Percentiles rank a stretch among this genome's conserved stretches.
phyloP scores from a whole-genome alignment of 2,888 invertebrate species.

The Spodoptera picta region DNA sequence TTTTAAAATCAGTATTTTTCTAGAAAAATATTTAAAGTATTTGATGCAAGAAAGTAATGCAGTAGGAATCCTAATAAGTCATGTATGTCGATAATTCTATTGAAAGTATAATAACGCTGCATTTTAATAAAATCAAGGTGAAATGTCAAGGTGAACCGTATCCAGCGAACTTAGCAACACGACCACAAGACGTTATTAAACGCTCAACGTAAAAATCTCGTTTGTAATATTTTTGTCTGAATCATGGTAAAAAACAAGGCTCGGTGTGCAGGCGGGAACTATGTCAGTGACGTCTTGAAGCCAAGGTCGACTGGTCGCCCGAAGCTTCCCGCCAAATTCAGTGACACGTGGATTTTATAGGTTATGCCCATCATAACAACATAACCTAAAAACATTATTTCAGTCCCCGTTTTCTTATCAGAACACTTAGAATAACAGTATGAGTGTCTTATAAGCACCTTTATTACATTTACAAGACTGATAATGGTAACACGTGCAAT shows the following conservation, averaged over 20 bases:
- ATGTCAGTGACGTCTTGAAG: constrained; percentile 84
- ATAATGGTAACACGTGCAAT: constrained; percentile 12
- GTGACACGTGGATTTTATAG: constrained; percentile 60
- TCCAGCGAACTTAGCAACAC: constrained; percentile 44
- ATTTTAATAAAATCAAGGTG: constrained; percentile 45
- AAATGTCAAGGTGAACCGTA: constrained; percentile 50
- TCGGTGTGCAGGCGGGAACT: constrained; percentile 82
- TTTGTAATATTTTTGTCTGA: constrained; percentile 67
- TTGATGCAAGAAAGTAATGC: not conserved
- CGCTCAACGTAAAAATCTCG: constrained; percentile 40
- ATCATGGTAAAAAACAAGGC: constrained; percentile 73
- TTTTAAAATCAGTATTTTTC: no score
- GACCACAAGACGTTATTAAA: constrained; percentile 28
- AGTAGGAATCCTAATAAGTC: not conserved
- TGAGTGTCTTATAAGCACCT: not conserved
- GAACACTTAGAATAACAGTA: constrained; percentile 10
- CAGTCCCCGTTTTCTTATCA: constrained; percentile 18
- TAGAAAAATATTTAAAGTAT: not conserved
- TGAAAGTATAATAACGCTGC: constrained; percentile 13
- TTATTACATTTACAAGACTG: constrained; percentile 23
- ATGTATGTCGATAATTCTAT: constrained; percentile 9
- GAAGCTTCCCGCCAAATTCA: constrained; percentile 81
- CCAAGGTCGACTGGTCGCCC: constrained; percentile 83
- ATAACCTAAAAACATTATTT: constrained; percentile 49
- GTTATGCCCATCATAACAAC: constrained; percentile 62